A percentile compares a stretch with the other conserved stretches of the same genome.
Evolutionary conservation across 53 echinoderm and acorn worm genomes (phyloP).

Genomic region (Stichopus horrens): DNA sequence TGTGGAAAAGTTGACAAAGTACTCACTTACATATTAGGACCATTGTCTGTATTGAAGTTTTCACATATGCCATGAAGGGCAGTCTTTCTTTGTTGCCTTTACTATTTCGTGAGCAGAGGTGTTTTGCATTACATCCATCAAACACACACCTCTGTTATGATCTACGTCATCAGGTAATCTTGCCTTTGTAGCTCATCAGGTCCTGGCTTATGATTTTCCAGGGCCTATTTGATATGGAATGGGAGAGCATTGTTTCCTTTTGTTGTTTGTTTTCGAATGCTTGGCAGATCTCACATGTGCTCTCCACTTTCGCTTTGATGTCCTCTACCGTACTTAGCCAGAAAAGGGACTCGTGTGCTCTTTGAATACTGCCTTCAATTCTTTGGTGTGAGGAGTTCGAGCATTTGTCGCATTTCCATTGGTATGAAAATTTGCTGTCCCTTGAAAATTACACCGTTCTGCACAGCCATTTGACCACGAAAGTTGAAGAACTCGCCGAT

Average conservation of each 20-base stretch:
- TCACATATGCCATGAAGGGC: slow-evolving; percentile 49
- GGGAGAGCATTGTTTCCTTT: slow-evolving; percentile 49
- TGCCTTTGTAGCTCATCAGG: slow-evolving; percentile 39
- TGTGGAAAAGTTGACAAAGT: slow-evolving; percentile 51
- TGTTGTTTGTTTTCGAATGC: slow-evolving; percentile 48
- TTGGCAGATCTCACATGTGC: slow-evolving; percentile 51
- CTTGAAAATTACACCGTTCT: slow-evolving; percentile 66
- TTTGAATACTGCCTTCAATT: slow-evolving; percentile 48
- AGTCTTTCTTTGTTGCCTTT: slow-evolving; percentile 48
- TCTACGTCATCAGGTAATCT: slow-evolving; percentile 60
- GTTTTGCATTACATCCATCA: slow-evolving; percentile 48
- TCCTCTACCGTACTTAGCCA: slow-evolving; percentile 58
- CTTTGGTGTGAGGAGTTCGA: slow-evolving; percentile 58
- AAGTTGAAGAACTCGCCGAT: slow-evolving; percentile 45
- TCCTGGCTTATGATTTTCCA: slow-evolving; percentile 63
- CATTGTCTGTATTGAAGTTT: slow-evolving; percentile 57
- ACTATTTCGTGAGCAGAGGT: slow-evolving; percentile 49
- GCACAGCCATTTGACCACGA: slow-evolving; percentile 56
- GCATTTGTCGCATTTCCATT: slow-evolving; percentile 38
- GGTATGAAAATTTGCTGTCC: slow-evolving; percentile 64
- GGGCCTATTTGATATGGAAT: slow-evolving; percentile 57
- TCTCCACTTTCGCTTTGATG: slow-evolving; percentile 46
- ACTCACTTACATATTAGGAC: slow-evolving; percentile 54
- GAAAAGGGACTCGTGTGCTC: slow-evolving; percentile 42
- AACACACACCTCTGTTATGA: slow-evolving; percentile 54